Evolutionary conservation across 1,140 invertebrate genomes (phyloP), one percentile per base, ranked within the genome.

Genomic region (Octopus sinensis): DNA sequence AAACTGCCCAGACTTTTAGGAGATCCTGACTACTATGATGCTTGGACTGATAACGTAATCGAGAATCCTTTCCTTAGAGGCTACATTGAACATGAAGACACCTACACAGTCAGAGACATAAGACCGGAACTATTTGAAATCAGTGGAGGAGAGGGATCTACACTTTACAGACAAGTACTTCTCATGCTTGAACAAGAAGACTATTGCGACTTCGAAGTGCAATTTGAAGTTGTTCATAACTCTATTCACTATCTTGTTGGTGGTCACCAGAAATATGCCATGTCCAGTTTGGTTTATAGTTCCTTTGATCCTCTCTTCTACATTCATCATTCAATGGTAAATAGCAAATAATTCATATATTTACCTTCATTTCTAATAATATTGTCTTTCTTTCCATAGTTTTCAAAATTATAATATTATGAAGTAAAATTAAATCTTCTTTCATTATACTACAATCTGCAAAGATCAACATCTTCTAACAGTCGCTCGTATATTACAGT

Each of bases 171-270:
- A n/a, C 52, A 82, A 52, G 80, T 85, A 2, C 80, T 85, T n/a
- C 71, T 84, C 68, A 82, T 82, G 6, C 79, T 85, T 52, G 84
- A 85, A 54, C 84, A 85, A 78, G 80, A 81, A 53, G 80, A 85
- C 56, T 85, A 82, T 78, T 85, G 84, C 56, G 78, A 80, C 73
- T 85, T 85, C 78, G 84, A 85, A 76, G 79, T 84, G 17, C 83
- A 84, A 76, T 84, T 71, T 75, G 83, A 84, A 68, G 80, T 84
- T 43, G 75, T 73, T 10, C 83, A 84, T 80, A 84, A 84, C 78
- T 71, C 71, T 54, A 84, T 84, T 79, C 83, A 84, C 80, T 79
- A 79, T 13, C 54, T 82, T 56, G 81, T 84, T 2, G 83, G 83
- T 17, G 83, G 83, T 17, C 77, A 71, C 51, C 79, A 82, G 30